A percentile compares a stretch with the other conserved stretches of the same genome.
These are phyloP conservation scores for Lottia gigantea DNA, from an alignment of 2,888 invertebrate species.

Conservation along the genomic window DNA sequence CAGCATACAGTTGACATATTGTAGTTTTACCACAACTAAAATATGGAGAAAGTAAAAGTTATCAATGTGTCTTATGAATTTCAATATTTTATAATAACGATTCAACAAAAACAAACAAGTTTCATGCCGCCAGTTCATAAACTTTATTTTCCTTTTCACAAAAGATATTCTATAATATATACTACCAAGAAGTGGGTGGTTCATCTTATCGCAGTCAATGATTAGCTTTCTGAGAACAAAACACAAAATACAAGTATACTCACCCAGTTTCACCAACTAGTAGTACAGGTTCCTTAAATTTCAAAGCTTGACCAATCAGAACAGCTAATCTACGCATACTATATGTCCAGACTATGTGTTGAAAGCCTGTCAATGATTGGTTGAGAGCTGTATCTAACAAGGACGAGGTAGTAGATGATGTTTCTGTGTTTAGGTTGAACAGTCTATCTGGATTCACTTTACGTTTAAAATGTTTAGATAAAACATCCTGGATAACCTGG, in stretches of 20 bases:
- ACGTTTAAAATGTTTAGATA: slow-evolving; percentile 78
- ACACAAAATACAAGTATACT: slow-evolving; percentile 17
- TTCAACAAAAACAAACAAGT: too few species aligned
- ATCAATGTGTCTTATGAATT: too few species aligned
- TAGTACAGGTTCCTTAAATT: slow-evolving; percentile 92
- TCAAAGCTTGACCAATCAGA: slow-evolving; percentile 79
- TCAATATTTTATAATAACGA: too few species aligned
- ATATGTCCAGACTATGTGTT: slow-evolving; percentile 93
- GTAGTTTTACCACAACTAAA: slow-evolving; percentile 93
- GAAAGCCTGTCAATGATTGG: slow-evolving; percentile 71
- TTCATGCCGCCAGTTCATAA: too few species aligned
- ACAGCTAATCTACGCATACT: slow-evolving; percentile 83
- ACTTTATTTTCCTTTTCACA: too few species aligned
- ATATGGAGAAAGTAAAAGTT: not conserved
- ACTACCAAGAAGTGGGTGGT: too few species aligned
- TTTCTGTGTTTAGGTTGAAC: slow-evolving; percentile 73
- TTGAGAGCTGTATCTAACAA: slow-evolving; percentile 41
- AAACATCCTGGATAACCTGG: slow-evolving; percentile 81
- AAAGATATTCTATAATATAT: too few species aligned
- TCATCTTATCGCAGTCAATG: too few species aligned
- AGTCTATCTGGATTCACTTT: slow-evolving; percentile 78
- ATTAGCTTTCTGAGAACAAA: too few species aligned
- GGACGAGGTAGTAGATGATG: slow-evolving; percentile 79
- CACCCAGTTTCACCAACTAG: slow-evolving; percentile 94
- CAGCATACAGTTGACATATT: slow-evolving; percentile 88